Conservation (phyloP, 2,888 invertebrate species). For the Cephus sareptanus region DNA sequence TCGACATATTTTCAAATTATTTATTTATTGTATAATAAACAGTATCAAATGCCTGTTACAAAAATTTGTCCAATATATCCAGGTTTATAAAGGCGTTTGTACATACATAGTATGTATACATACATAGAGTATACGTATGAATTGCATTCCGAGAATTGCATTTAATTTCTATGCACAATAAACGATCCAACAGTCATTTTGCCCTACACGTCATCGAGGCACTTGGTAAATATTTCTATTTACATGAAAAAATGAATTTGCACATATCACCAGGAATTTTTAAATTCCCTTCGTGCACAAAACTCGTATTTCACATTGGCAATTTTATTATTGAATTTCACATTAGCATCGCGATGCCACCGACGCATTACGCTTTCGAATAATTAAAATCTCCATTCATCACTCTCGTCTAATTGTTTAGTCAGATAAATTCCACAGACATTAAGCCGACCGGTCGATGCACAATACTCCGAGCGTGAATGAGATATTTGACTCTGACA, state of each 20-base stretch:
- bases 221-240: not conserved
- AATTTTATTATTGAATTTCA: not conserved
- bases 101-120: not conserved
- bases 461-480: conserved; percentile 6
- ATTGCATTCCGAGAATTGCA: not conserved
- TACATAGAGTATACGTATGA: not conserved
- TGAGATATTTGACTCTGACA: conserved; percentile 38
- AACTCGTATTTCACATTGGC: not conserved
- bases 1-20: too few species aligned
- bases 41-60: too few species aligned
- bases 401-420: conserved; percentile 17
- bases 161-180: not conserved
- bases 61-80: too few species aligned
- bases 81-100: not conserved
- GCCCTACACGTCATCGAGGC: not conserved
- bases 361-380: not conserved
- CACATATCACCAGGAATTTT: not conserved
- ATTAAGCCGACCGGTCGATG: conserved; percentile 7
- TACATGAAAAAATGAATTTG: not conserved
- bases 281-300: not conserved
- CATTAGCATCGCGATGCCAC: not conserved
- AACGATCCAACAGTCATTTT: not conserved
- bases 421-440: conserved; percentile 10
- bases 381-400: conserved; percentile 1
- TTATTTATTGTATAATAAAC: too few species aligned